phyloP scores from a whole-genome alignment of 1,140 invertebrate genomes.

The Lepidostoma basale region DNA sequence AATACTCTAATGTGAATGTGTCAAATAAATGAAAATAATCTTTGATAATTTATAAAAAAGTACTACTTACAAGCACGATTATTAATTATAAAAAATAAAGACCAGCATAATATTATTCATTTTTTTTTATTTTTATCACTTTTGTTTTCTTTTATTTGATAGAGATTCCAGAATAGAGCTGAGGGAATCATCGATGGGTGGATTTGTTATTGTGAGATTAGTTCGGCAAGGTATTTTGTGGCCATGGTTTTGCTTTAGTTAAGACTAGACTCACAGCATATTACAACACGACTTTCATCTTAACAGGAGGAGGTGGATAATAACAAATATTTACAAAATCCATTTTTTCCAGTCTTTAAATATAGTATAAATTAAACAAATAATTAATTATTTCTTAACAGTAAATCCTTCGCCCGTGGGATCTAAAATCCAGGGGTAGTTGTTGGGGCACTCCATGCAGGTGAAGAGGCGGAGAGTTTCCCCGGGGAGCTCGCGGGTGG shows the following conservation, averaged over 20 bases:
- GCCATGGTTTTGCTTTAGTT: slow-evolving; percentile 33
- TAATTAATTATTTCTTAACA: slow-evolving; percentile 69
- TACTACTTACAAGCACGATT: too few relatives aligned
- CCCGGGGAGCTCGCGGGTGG: slow-evolving; percentile 87
- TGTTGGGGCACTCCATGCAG: slow-evolving; percentile 94
- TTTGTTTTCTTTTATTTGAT: slow-evolving; percentile 31
- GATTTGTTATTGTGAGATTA: background rate
- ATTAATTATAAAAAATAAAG: too few relatives aligned
- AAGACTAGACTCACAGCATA: slow-evolving; percentile 40
- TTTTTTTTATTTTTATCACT: slow-evolving; percentile 26
- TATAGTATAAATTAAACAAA: slow-evolving; percentile 40
- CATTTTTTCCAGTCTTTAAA: slow-evolving; percentile 43
- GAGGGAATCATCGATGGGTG: background rate
- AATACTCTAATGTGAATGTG: too few relatives aligned
- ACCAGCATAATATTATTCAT: background rate
- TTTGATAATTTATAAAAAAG: too few relatives aligned
- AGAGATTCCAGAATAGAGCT: slow-evolving; percentile 1
- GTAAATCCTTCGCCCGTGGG: slow-evolving; percentile 93
- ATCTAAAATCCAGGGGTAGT: slow-evolving; percentile 94
- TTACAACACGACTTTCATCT: slow-evolving; percentile 17
- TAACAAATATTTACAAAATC: slow-evolving; percentile 58
- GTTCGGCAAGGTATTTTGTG: background rate
- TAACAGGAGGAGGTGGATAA: slow-evolving; percentile 45
- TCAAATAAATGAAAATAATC: too few relatives aligned
- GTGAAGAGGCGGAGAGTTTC: slow-evolving; percentile 92